phyloP scores from a whole-genome alignment of 2,797 vertebrate species.

The Spinus olivaceus region DNA sequence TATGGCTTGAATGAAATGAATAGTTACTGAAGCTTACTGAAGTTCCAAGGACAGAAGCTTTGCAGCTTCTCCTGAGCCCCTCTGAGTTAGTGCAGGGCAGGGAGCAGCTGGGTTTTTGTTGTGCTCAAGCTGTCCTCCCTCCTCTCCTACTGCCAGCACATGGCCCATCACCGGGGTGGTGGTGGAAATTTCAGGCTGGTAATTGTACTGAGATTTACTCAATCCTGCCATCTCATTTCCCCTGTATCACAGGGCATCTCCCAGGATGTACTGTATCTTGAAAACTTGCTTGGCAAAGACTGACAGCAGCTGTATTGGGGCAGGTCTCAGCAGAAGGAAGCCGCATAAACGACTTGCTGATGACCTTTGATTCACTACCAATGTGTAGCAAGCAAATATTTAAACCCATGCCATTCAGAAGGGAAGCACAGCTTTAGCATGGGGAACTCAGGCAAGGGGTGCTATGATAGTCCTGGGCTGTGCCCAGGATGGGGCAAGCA shows the following conservation, averaged over 20 bases:
- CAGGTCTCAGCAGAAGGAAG: background rate
- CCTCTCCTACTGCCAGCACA: background rate
- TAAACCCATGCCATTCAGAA: background rate
- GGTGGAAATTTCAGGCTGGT: background rate
- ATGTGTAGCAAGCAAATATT: constrained; percentile 40
- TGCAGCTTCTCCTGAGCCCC: background rate
- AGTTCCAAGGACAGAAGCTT: background rate
- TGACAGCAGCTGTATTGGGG: background rate
- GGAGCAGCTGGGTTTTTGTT: background rate
- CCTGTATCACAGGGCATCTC: background rate
- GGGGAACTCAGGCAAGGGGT: background rate
- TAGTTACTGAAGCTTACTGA: background rate
- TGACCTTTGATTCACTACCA: constrained; percentile 16
- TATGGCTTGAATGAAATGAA: background rate
- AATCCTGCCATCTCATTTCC: rapidly evolving
- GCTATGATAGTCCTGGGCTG: background rate
- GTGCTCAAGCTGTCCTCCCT: background rate
- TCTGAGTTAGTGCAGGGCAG: rapidly evolving
- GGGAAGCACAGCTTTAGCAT: background rate
- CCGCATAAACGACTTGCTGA: background rate
- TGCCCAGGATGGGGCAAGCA: background rate
- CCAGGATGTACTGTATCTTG: rapidly evolving
- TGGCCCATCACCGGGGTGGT: background rate
- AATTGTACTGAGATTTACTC: background rate
- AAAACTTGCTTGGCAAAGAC: background rate